Conservation (phyloP, 2,888 invertebrate genomes). For the Melinaea menophilus region DNA sequence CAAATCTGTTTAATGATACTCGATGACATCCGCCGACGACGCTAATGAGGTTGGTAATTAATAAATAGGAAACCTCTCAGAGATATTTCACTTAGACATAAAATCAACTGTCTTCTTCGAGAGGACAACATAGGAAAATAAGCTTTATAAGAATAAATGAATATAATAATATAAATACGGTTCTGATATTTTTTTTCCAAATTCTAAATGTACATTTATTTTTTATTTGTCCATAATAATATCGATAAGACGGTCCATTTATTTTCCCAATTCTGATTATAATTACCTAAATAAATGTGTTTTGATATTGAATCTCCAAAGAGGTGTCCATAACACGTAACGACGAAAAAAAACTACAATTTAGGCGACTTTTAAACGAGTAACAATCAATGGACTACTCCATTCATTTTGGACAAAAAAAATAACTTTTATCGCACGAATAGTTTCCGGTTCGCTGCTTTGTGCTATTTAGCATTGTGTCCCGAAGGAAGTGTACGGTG, state of each 20-base stretch:
- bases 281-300: background rate
- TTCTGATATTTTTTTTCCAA: too few relatives aligned
- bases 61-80: background rate
- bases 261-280: too few relatives aligned
- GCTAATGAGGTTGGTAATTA: constrained; percentile 16
- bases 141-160: background rate
- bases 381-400: constrained; percentile 41
- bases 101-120: too few relatives aligned
- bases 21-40: constrained; percentile 39
- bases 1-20: constrained; percentile 52
- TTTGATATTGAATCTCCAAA: constrained; percentile 18
- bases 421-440: constrained; percentile 41
- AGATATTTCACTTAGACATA: background rate
- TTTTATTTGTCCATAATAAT: background rate
- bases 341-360: constrained; percentile 27
- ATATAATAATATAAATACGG: too few relatives aligned
- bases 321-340: constrained; percentile 26
- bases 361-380: constrained; percentile 47
- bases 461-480: constrained; percentile 37
- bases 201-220: too few relatives aligned
- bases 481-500: constrained; percentile 36
- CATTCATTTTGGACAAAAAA: constrained; percentile 39
- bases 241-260: too few relatives aligned
- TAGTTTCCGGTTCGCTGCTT: constrained; percentile 50
- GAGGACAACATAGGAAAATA: background rate